Conservation (phyloP, 2,113 vertebrate species). For the Saguinus imperator region DNA sequence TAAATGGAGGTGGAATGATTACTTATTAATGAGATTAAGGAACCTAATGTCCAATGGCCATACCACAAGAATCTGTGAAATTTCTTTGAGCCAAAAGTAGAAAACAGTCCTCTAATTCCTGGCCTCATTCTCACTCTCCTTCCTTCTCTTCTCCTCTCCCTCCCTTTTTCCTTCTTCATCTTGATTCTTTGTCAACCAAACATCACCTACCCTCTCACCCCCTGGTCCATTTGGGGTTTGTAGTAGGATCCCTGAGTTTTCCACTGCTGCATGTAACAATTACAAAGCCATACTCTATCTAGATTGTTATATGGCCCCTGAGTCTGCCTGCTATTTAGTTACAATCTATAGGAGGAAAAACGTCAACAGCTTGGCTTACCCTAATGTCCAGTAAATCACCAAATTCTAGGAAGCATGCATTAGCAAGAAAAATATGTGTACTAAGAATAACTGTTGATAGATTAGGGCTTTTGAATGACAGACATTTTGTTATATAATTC, state of each 20-base stretch:
- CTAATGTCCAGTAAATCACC: background rate
- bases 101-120: background rate
- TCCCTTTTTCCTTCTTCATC: background rate
- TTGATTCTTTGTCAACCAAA: background rate
- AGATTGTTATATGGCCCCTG: background rate
- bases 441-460: background rate
- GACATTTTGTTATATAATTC: background rate
- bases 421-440: background rate
- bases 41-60: background rate
- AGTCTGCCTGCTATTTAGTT: background rate
- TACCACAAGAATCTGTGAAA: background rate
- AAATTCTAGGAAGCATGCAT: background rate
- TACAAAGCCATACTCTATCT: background rate
- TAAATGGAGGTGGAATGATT: background rate
- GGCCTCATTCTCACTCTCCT: background rate
- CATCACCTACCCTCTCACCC: background rate
- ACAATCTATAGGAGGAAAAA: background rate
- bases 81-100: background rate
- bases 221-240: background rate
- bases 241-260: background rate
- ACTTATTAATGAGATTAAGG: background rate
- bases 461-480: background rate
- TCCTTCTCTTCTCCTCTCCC: background rate
- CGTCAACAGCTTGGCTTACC: background rate
- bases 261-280: background rate